These are phyloP conservation scores for Brachionus manjavacas DNA, from an alignment of 1,140 invertebrate species.

Conservation along the genomic window DNA sequence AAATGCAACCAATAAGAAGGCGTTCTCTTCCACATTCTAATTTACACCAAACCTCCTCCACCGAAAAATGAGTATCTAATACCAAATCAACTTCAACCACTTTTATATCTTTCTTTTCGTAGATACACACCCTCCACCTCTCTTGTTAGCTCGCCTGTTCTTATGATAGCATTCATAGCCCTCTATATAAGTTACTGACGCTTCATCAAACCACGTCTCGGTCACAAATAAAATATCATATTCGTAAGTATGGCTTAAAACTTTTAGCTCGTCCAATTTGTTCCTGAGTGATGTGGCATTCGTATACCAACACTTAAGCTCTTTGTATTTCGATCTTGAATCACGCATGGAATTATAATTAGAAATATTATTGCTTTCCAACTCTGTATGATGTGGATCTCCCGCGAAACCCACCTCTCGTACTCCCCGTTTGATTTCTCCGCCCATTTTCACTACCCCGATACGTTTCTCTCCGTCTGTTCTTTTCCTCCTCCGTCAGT, in stretches of 20 bases:
- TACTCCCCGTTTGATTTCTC: background rate
- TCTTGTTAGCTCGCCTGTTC: background rate
- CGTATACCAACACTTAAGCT: background rate
- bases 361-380: background rate
- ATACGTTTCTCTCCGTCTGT: too few relatives aligned
- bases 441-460: too few relatives aligned
- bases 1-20: background rate
- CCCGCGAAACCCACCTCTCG: background rate
- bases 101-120: background rate
- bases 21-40: background rate
- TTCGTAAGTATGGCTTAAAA: background rate
- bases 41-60: background rate
- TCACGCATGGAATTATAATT: background rate
- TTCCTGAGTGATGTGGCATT: background rate
- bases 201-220: constrained; percentile 14
- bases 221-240: constrained; percentile 3
- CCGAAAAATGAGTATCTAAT: too few relatives aligned
- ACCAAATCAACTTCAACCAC: too few relatives aligned
- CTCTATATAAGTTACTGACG: background rate
- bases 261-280: background rate
- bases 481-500: background rate
- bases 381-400: too few relatives aligned
- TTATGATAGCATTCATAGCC: background rate
- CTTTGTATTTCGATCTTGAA: background rate
- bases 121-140: constrained; percentile 22